Evolutionary conservation across 2,888 invertebrate species (phyloP), one percentile per base, ranked within the genome.

Genomic region (Yponomeuta plumbellus): DNA sequence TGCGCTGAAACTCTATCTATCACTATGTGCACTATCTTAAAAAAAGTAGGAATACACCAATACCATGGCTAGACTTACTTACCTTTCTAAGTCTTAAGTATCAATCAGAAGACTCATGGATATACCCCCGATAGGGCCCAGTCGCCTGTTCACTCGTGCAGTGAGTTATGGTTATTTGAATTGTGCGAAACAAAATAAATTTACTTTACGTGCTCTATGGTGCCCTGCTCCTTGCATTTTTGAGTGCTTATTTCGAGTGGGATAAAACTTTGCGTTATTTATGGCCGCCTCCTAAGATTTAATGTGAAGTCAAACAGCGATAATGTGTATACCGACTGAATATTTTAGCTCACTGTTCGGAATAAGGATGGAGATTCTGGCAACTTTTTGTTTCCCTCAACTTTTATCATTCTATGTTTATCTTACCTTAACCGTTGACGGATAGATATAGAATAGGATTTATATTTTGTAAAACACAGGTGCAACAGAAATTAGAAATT

Each of bases 121-220:
- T 6, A 10, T 6, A 2, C 34, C 34, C 34, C 34, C 34, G 34
- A 34, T 34, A 34, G 34, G 8, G 34, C 34, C 34, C 34, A 34
- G 17, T 52, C 17, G 17, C 17, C 63, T 66, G 77, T 76, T 78
- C 61, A 52, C 44, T 52, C 66, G 61, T 56, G 17, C 76, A 72
- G 86, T 91, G 91, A 91, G 78, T 91, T 90, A 91, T 91, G 91
- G 91, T 91, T 91, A 91, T 91, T 91, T 91, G 90, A 91, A 91
- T 90, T 89, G 90, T 90, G 80, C 85, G 89, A 90, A 90, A 90
- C 91, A 90, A 90, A 90, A 91, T 91, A 91, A 91, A 91, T 91
- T 91, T 88, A 88, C 83, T 83, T 88, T 88, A 91, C 91, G 91
- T 91, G 91, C 89, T 83, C 88, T 89, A 85, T 88, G 75, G 80